Percentiles rank a stretch among this genome's conserved stretches.
These are phyloP conservation scores for Archips xylosteana DNA, from an alignment of 2,888 invertebrate genomes.

Conservation along the genomic window DNA sequence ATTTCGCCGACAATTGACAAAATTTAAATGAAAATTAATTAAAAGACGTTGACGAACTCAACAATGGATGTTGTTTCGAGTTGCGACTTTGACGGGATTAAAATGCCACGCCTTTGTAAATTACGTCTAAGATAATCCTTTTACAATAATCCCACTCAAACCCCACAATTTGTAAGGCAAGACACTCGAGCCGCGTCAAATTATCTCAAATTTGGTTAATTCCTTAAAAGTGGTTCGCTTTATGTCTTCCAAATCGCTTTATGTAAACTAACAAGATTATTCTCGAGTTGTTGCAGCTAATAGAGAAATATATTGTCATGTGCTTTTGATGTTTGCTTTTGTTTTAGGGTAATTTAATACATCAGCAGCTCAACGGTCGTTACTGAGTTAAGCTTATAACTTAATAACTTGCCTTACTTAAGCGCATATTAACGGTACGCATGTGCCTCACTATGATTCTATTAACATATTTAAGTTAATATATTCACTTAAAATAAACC, in stretches of 20 bases:
- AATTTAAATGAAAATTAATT: conserved; percentile 73
- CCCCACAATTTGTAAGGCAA: conserved; percentile 39
- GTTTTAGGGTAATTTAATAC: conserved; percentile 29
- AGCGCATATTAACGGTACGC: conserved; percentile 3
- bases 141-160: conserved; percentile 42
- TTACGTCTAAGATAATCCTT: conserved; percentile 51
- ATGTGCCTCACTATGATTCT: conserved; percentile 7
- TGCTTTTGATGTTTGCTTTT: conserved; percentile 34
- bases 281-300: conserved; percentile 24
- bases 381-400: conserved; percentile 18
- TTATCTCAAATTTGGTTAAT: conserved; percentile 37
- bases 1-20: conserved; percentile 71
- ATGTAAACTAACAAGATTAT: conserved; percentile 34
- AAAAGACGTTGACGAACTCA: conserved; percentile 69
- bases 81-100: conserved; percentile 62
- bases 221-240: conserved; percentile 39
- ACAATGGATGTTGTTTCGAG: conserved; percentile 65
- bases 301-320: conserved; percentile 35
- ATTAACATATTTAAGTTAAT: conserved; percentile 9
- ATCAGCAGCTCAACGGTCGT: conserved; percentile 22
- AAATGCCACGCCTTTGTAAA: conserved; percentile 63
- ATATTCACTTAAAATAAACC: conserved; percentile 4
- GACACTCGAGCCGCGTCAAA: conserved; percentile 39
- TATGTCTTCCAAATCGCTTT: conserved; percentile 33
- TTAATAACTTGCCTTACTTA: conserved; percentile 18